Percentiles rank a stretch among this genome's conserved stretches.
phyloP scores from a whole-genome alignment of 1,140 invertebrate genomes.

The Melipona quadrifasciata region DNA sequence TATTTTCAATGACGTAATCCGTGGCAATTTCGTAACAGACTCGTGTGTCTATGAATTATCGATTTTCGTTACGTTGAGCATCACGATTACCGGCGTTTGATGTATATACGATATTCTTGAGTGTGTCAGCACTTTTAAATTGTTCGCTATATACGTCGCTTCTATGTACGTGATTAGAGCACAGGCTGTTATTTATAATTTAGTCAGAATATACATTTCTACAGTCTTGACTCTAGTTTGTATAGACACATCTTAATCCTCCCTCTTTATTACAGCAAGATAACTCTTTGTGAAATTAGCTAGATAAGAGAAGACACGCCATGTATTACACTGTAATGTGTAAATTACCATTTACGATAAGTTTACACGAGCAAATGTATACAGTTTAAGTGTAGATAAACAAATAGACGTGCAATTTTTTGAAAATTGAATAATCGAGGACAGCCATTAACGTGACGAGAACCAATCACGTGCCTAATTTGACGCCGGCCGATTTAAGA shows the following conservation, averaged over 20 bases:
- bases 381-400: too few relatives aligned
- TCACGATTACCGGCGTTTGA: background rate
- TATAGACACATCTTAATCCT: background rate
- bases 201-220: too few relatives aligned
- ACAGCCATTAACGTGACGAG: background rate
- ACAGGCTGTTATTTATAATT: background rate
- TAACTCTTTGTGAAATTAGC: background rate
- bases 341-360: too few relatives aligned
- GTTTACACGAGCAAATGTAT: too few relatives aligned
- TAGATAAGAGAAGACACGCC: background rate
- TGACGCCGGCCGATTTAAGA: conserved; percentile 10
- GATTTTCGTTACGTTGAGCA: background rate
- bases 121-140: background rate
- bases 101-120: background rate
- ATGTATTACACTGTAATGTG: too few relatives aligned
- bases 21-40: too few relatives aligned
- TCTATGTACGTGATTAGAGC: background rate
- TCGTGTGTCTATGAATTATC: background rate
- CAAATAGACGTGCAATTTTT: background rate
- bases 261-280: background rate
- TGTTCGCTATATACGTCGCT: background rate
- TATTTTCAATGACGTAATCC: background rate
- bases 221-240: background rate
- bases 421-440: background rate
- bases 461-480: conserved; percentile 15